Evolutionary conservation across 2,113 vertebrate species (phyloP).

Genomic region (Andinoacara biseriatus): DNA sequence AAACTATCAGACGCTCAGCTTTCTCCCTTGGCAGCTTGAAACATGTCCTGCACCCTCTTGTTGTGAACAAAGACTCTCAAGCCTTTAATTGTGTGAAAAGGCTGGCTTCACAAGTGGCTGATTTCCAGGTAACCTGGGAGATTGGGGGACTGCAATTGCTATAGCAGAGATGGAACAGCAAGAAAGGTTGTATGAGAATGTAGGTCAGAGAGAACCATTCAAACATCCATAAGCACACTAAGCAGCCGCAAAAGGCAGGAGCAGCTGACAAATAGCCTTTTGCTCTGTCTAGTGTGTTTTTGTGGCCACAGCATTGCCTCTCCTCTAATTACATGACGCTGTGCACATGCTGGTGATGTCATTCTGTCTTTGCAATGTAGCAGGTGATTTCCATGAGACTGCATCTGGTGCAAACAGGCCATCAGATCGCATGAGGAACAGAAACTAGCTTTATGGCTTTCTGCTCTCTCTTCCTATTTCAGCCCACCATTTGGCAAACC

Average conservation of each 20-base stretch:
- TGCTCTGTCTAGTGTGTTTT: constrained; percentile 4
- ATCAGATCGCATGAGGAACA: constrained; percentile 18
- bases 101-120: constrained; percentile 10
- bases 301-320: neutral
- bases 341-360: constrained; percentile 46
- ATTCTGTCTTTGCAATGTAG: neutral
- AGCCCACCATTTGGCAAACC: neutral
- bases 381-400: neutral
- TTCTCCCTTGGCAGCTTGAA: constrained; percentile 13
- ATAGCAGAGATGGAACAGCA: constrained; percentile 9
- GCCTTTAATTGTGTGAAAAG: constrained; percentile 16
- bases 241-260: constrained; percentile 17
- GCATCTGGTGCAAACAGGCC: constrained; percentile 16
- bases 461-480: constrained; percentile 9
- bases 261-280: neutral
- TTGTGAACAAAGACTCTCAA: constrained; percentile 10
- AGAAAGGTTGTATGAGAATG: constrained; percentile 28
- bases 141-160: neutral
- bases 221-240: neutral
- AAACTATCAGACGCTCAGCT: constrained; percentile 14
- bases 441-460: constrained; percentile 26
- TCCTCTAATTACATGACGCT: constrained; percentile 39
- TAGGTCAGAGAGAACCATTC: constrained; percentile 50
- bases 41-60: constrained; percentile 24
- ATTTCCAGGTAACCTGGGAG: constrained; percentile 25